phyloP scores from a whole-genome alignment of 2,113 vertebrate species.

The Prinia subflava region DNA sequence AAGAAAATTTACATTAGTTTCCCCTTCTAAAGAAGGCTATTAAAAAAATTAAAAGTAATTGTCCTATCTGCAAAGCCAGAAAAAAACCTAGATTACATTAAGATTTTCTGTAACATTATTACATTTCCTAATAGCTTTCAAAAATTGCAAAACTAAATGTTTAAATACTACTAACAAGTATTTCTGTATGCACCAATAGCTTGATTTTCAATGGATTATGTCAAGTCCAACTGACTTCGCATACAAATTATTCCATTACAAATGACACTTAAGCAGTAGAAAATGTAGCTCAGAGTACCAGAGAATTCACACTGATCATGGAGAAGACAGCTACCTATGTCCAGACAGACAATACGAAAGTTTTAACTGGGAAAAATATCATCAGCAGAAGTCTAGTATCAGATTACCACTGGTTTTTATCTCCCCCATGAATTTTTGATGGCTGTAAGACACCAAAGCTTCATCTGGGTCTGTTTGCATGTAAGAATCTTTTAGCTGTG shows the following conservation, averaged over 20 bases:
- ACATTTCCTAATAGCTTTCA: constrained; percentile 12
- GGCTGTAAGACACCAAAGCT: background rate
- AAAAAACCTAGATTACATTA: background rate
- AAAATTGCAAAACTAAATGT: background rate
- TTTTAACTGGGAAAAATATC: background rate
- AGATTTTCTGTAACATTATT: constrained; percentile 7
- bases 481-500: background rate
- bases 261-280: background rate
- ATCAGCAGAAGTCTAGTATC: background rate
- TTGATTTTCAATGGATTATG: constrained; percentile 11
- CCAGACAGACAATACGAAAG: background rate
- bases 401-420: background rate
- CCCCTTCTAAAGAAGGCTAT: background rate
- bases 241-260: constrained; percentile 50
- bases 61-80: background rate
- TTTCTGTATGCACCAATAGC: constrained; percentile 33
- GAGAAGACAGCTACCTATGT: background rate
- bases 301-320: background rate
- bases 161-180: constrained; percentile 42
- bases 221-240: background rate
- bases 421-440: background rate
- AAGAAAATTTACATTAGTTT: background rate
- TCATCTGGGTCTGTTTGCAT: background rate
- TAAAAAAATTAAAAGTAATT: background rate
- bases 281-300: background rate